Evolutionary conservation across 2,797 vertebrate species (phyloP).

Genomic region (Eospalax fontanierii): DNA sequence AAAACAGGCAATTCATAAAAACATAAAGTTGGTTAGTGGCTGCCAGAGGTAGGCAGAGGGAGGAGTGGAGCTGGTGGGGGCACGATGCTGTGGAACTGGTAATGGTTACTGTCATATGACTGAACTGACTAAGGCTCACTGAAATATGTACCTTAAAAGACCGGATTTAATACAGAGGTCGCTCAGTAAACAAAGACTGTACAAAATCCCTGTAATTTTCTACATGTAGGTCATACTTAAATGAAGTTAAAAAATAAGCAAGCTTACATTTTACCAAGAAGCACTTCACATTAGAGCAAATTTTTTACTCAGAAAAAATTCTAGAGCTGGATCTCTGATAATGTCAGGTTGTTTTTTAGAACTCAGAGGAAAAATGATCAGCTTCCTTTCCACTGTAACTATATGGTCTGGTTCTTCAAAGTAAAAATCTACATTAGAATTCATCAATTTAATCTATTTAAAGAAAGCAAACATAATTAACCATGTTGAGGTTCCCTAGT

Average conservation of each 20-base stretch:
- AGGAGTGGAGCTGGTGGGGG: too few species aligned
- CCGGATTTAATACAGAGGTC: background rate
- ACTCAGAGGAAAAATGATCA: background rate
- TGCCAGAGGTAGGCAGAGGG: too few species aligned
- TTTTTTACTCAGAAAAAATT: too few species aligned
- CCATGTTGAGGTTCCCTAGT: background rate
- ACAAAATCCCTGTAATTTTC: background rate
- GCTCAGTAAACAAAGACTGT: too few species aligned
- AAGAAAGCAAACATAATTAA: slow-evolving; percentile 35
- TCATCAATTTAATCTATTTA: slow-evolving; percentile 1
- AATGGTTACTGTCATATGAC: too few species aligned
- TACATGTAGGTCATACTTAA: background rate
- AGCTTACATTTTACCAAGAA: slow-evolving; percentile 34
- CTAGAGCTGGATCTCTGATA: background rate
- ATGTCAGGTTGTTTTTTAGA: background rate
- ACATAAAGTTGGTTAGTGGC: too few species aligned
- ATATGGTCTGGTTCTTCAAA: background rate
- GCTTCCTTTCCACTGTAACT: slow-evolving; percentile 39
- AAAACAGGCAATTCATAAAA: too few species aligned
- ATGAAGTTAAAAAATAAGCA: slow-evolving; percentile 30
- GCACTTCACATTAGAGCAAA: background rate
- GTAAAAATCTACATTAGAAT: slow-evolving; percentile 23
- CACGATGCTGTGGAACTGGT: too few species aligned
- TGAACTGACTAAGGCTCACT: background rate
- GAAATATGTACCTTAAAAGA: background rate